Conservation (phyloP, 1,140 invertebrate species). For the Dinoponera quadriceps region DNA sequence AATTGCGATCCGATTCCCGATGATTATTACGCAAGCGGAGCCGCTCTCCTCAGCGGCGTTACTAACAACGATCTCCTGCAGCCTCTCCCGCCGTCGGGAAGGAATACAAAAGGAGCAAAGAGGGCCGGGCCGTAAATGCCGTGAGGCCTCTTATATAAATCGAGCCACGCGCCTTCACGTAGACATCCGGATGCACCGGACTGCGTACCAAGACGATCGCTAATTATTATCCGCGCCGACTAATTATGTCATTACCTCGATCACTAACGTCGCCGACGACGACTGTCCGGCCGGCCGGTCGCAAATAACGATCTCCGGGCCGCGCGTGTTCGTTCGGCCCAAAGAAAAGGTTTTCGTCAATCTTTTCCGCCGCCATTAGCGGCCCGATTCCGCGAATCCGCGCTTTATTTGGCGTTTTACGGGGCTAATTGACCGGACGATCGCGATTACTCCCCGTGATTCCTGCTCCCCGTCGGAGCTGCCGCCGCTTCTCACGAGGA, state of each 20-base stretch:
- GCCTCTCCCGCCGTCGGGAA: background rate
- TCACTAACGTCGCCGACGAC: slow-evolving; percentile 65
- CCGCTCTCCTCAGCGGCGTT: slow-evolving; percentile 24
- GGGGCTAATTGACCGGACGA: slow-evolving; percentile 41
- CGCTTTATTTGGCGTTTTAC: slow-evolving; percentile 39
- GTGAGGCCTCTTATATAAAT: slow-evolving; percentile 61
- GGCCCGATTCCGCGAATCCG: slow-evolving; percentile 36
- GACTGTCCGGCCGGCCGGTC: background rate
- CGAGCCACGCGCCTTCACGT: slow-evolving; percentile 76
- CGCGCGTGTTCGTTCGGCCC: background rate
- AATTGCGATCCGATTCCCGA: slow-evolving; percentile 22
- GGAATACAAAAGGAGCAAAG: slow-evolving; percentile 17
- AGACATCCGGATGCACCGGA: slow-evolving; percentile 39
- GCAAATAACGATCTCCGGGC: slow-evolving; percentile 56
- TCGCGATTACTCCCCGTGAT: slow-evolving; percentile 11
- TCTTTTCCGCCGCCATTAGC: slow-evolving; percentile 42
- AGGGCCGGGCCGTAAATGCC: slow-evolving; percentile 25
- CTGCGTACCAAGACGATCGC: slow-evolving; percentile 60
- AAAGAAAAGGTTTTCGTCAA: slow-evolving; percentile 54
- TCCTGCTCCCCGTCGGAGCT: background rate
- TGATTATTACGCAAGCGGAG: slow-evolving; percentile 21
- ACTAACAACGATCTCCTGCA: slow-evolving; percentile 36
- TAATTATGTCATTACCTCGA: slow-evolving; percentile 81
- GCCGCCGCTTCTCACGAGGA: background rate
- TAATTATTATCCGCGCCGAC: slow-evolving; percentile 74